Evolutionary conservation across 2,797 vertebrate genomes (phyloP), one percentile per base, ranked within the genome.

Genomic region (Mus spretus): DNA sequence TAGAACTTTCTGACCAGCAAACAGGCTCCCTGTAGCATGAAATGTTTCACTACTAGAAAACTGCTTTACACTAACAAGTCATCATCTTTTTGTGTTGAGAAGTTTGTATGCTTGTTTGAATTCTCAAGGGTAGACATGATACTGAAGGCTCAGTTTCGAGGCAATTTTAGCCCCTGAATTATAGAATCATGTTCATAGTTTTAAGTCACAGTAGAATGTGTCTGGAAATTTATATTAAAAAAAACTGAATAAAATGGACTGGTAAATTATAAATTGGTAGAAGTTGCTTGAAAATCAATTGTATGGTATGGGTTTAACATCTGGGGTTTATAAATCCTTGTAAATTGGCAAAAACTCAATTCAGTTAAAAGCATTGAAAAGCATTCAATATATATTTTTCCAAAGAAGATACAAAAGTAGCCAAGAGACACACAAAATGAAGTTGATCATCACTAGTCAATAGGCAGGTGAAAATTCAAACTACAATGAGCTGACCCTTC

Each of bases 401-500:
- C 13, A 53, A 93, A 79, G 55, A 90, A 50, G 24, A 82, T 14
- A 63, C 22, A 77, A 6, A 67, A 91, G 82, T 82, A 70, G 13
- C 10, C 28, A 65, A 22, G 8, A 91, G 61, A 82, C 24, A 13
- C 19, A 80, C 14, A 22, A 75, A 87, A 77, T 74, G 34, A 85
- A 61, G 14, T 14, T 74, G 14, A 93, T 8, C 14, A 44, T 47
- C 14, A 40, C 15, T 75, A 20, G 13, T 70, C 3, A 44, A 37
- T 85, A 82, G 87, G 28, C 44, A 90, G 91, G 75, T 34, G 2
- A 4, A 78, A 95, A 53, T 89, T 15, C 81, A 96, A 90, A 85
- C 31, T 20, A 61, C 1, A 72, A 13, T 13, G 9, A 90, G 40
- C n/a, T 57, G 34, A 3, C 47, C 78, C 22, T 28, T n/a, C 26